Conservation (phyloP, 2,888 invertebrate genomes). For the Helobdella robusta region DNA sequence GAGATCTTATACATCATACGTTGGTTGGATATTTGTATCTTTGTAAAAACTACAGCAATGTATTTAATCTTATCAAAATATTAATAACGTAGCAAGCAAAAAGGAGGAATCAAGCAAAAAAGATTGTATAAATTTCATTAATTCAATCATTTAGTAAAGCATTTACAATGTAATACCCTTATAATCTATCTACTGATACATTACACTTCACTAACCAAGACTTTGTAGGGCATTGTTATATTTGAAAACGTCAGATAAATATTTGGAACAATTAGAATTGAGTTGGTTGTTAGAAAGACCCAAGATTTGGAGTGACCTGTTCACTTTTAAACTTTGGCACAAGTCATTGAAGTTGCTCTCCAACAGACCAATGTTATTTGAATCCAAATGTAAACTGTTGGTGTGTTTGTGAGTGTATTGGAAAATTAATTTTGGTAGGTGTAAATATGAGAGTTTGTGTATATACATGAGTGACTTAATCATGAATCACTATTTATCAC, state of each 20-base stretch:
- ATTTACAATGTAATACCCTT: too few relatives aligned
- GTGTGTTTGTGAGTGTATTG: too few relatives aligned
- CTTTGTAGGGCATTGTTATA: conserved; percentile 43
- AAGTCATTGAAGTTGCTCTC: conserved; percentile 47
- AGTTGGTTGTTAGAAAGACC: conserved; percentile 50
- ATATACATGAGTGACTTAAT: too few relatives aligned
- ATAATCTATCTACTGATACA: too few relatives aligned
- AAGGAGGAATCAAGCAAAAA: too few relatives aligned
- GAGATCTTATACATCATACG: conserved; percentile 39
- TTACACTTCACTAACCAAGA: conserved; percentile 45
- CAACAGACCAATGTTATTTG: conserved; percentile 49
- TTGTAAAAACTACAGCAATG: neutral
- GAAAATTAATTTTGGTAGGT: too few relatives aligned
- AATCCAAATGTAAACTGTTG: conserved; percentile 46
- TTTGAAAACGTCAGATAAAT: conserved; percentile 43
- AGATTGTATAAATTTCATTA: too few relatives aligned
- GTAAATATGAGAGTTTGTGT: too few relatives aligned
- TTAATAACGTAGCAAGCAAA: too few relatives aligned
- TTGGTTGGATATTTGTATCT: neutral
- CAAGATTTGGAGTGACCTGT: conserved; percentile 41
- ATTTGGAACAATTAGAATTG: conserved; percentile 45
- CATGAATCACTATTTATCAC: too few relatives aligned
- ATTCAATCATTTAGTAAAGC: too few relatives aligned
- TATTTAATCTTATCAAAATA: too few relatives aligned
- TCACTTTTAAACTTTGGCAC: conserved; percentile 47